Percentiles rank a stretch among this genome's conserved stretches.
Conservation (phyloP, 2,113 vertebrate genomes). For the Carassius carassius region DNA sequence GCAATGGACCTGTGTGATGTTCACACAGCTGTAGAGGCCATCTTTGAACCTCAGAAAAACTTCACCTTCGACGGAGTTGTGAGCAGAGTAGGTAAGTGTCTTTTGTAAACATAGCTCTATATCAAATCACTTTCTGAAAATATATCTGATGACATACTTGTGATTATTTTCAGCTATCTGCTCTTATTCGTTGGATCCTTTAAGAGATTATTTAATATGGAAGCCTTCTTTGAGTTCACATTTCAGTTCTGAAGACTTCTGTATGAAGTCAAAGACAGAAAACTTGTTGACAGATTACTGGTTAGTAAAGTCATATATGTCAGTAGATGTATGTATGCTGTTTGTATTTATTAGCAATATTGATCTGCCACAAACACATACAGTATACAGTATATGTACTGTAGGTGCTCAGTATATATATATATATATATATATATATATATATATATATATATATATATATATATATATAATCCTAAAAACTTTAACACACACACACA, state of each 20-base stretch:
- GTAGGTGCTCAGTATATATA: too few relatives aligned
- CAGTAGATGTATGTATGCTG: neutral
- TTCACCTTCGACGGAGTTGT: slow-evolving; percentile 43
- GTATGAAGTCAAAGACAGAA: neutral
- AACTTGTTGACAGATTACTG: slow-evolving; percentile 42
- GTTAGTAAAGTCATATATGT: slow-evolving; percentile 60
- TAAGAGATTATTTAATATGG: neutral
- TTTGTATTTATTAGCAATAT: neutral
- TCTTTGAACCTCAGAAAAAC: slow-evolving; percentile 20
- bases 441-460: too few relatives aligned
- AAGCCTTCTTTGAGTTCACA: fast-evolving
- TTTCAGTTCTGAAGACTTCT: slow-evolving; percentile 29
- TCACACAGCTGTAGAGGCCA: slow-evolving; percentile 15
- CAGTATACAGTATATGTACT: too few relatives aligned
- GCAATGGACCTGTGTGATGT: slow-evolving; percentile 57
- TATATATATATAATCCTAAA: too few relatives aligned
- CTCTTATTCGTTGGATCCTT: neutral
- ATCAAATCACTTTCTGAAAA: neutral
- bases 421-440: too few relatives aligned
- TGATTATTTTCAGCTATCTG: neutral
- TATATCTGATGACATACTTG: neutral
- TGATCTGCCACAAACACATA: neutral
- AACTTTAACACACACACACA: too few relatives aligned
- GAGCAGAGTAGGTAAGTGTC: slow-evolving; percentile 65
- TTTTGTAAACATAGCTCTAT: neutral